phyloP scores from a whole-genome alignment of 2,797 vertebrate species.

The Prunella strophiata region DNA sequence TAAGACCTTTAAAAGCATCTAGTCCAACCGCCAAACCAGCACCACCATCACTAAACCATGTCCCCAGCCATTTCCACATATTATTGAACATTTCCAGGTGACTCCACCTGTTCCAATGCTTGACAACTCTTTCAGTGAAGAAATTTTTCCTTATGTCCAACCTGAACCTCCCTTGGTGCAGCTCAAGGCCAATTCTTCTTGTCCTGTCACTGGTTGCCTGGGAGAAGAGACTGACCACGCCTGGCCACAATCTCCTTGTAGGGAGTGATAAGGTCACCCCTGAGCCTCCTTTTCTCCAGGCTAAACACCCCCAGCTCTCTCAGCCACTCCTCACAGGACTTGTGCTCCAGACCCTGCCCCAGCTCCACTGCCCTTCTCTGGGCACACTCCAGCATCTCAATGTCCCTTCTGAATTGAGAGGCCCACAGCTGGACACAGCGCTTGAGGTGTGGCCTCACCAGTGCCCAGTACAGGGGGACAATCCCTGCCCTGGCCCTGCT shows the following conservation, averaged over 20 bases:
- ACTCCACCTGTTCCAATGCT: not conserved
- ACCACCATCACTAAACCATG: not conserved
- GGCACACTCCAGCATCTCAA: not conserved
- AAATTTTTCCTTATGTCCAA: not conserved
- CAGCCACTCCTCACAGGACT: not conserved
- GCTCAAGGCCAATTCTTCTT: not conserved
- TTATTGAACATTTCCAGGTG: not conserved
- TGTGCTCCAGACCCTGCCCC: not conserved
- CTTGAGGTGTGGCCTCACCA: not conserved
- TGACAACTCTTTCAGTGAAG: not conserved
- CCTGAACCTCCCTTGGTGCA: not conserved
- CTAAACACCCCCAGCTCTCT: not conserved
- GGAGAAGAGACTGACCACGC: rapidly evolving
- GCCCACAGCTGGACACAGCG: not conserved
- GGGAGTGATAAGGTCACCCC: not conserved
- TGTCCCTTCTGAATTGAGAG: rapidly evolving
- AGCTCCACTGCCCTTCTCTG: not conserved
- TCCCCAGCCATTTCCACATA: not conserved
- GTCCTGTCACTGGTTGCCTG: not conserved
- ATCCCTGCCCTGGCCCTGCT: not conserved
- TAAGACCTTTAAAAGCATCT: not conserved
- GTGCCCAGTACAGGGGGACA: not conserved
- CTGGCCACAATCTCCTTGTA: too few relatives aligned
- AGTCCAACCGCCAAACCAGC: rapidly evolving
- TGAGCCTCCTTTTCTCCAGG: not conserved